Base-by-base conservation (phyloP, 1,140 invertebrate genomes). In the Brachionus manjavacas region DNA sequence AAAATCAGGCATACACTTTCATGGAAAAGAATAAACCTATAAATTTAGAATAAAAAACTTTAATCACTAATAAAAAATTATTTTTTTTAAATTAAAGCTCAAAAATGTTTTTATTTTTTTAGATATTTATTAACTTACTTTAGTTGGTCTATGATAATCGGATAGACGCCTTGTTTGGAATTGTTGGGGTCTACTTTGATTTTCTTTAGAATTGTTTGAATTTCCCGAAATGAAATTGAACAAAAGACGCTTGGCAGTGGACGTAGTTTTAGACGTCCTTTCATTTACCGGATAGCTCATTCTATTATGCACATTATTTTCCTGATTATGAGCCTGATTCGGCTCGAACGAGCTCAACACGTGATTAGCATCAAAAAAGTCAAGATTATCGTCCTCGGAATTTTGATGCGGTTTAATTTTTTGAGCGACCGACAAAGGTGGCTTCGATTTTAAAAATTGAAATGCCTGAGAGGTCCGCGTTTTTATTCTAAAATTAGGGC, bases 181-280 rank as follows among this genome's bases (percentile, higher is more conserved):
- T 43, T 60, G 35, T 14, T 11, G 4, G 16, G 16, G 12, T 20
- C 39, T 39, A 16, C 43, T 35, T 28, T 31, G 20, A 11, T 64
- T 60, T 64, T 64, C 52, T 16, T 64, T 39, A 0, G n/a, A 35
- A 14, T 12, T 20, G 35, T 81, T 60, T 16, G 43, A 49, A 81
- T 64, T 46, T 7, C 79, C 79, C 14, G n/a, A 35, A 11, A 81
- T 39, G 11, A 81, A 68, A 81, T 81, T 81, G 28, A 81, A 68
- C 8, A 81, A 43, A 2, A 81, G 20, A 14, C 79, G 20, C 31
- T 81, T 81, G 39, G 79, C 79, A 68, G 52, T 81, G 20, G 79
- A 64, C 35, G 52, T 81, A 11, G 28, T 25, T 41, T 81, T 81
- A 11, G n/a, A 25, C 16, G 12, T 25, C 4, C 49, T 76, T 3